Conservation (phyloP, 2,797 vertebrate genomes). For the Brotula barbata region DNA sequence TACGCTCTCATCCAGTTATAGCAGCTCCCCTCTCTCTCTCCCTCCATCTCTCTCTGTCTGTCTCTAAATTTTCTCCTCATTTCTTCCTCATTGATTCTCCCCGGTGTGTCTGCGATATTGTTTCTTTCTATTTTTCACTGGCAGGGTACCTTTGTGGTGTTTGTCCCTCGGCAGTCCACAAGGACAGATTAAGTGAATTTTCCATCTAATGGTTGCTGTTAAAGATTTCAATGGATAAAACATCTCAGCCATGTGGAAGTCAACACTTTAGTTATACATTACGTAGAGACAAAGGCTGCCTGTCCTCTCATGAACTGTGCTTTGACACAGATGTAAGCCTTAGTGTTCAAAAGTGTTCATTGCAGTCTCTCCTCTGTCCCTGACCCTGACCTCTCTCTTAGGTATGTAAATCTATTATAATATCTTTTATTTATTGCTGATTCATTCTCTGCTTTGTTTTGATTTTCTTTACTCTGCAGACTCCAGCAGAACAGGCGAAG, state of each 20-base stretch:
- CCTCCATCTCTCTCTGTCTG: conserved; percentile 43
- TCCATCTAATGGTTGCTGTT: conserved; percentile 55
- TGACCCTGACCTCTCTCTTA: neutral
- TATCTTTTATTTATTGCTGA: conserved; percentile 7
- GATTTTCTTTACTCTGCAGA: conserved; percentile 75
- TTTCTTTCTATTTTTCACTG: conserved; percentile 64
- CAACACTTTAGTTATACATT: conserved; percentile 38
- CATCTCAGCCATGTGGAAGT: conserved; percentile 53
- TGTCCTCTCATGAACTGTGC: conserved; percentile 21
- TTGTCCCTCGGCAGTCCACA: conserved; percentile 55
- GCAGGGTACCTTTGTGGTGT: conserved; percentile 45
- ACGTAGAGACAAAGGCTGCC: conserved; percentile 36
- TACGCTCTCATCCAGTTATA: conserved; percentile 76
- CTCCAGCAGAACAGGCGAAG: conserved; percentile 93
- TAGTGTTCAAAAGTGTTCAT: conserved; percentile 8
- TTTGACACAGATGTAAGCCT: conserved; percentile 26
- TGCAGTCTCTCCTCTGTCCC: neutral
- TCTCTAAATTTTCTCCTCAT: conserved; percentile 66
- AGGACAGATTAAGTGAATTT: conserved; percentile 61
- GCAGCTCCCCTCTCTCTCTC: conserved; percentile 66
- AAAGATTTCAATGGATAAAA: conserved; percentile 67
- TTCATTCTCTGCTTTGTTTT: conserved; percentile 6
- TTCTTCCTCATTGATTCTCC: conserved; percentile 75
- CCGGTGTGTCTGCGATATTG: conserved; percentile 70
- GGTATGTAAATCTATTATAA: neutral